Base-by-base conservation (phyloP, 2,888 invertebrate species). In the Drosophila seclusa region DNA sequence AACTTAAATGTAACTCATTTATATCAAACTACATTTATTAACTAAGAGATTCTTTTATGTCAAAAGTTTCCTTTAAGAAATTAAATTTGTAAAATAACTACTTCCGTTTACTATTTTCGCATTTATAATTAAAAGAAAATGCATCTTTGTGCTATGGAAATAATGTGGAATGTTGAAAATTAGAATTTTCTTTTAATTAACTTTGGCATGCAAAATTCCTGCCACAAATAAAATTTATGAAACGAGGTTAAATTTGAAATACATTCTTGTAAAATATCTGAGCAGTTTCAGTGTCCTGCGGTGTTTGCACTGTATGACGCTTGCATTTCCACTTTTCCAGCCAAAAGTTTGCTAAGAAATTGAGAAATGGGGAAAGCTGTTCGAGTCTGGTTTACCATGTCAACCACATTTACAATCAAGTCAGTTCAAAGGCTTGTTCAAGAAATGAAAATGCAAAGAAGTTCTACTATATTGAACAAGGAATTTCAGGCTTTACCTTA, bases 101-200 rank as follows among this genome's bases (percentile, higher is more conserved):
- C 13, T 42, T 42, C 7, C 0, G 2, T 16, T 45, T 54, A 2
- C 32, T 27, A 18, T 49, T 49, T 27, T n/a, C 11, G 7, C 27
- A 54, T 36, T 13, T 27, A 13, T 18, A 36, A 36, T 11, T 18
- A 27, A 49, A 24, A 7, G 6, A 54, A 36, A 45, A 45, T 16
- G 4, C 18, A 36, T 36, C 11, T 24, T 11, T 24, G 16, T 2
- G 18, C 16, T 11, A 24, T 24, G 11, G 34, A 54, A 54, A 18
- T 24, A 7, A 16, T 29, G n/a, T 29, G 38, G 27, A 16, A 5
- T 29, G 21, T 31, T 21, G 5, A 38, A 24, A 10, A 6, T 48
- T 34, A 29, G 49, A 68, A 78, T 74, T 74, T 64, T 40, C 29
- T 48, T 78, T 77, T 75, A 75, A 77, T 79, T 77, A 65, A 75